Percentiles rank a stretch among this genome's conserved stretches.
These are phyloP conservation scores for Strigamia crassipes DNA, from an alignment of 2,888 invertebrate species.

Conservation along the genomic window DNA sequence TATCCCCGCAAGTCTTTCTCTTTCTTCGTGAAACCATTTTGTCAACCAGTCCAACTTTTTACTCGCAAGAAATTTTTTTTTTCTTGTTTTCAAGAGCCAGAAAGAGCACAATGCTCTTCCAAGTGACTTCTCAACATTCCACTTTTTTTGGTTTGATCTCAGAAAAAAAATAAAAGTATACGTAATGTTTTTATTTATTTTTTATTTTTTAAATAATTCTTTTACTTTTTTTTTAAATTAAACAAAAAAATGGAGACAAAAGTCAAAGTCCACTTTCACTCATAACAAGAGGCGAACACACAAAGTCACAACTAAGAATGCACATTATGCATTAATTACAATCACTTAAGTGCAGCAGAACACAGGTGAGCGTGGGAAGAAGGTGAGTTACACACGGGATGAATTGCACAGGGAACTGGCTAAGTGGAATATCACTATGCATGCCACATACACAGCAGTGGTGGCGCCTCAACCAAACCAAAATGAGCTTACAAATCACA, in stretches of 20 bases:
- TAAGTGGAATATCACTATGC: slow-evolving; percentile 37
- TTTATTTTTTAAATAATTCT: too few species aligned
- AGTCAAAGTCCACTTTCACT: slow-evolving; percentile 25
- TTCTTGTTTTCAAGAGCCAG: neutral
- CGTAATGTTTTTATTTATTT: neutral
- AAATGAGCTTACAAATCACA: slow-evolving; percentile 37
- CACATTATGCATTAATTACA: slow-evolving; percentile 37
- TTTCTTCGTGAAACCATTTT: slow-evolving; percentile 4
- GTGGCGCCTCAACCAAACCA: slow-evolving; percentile 37
- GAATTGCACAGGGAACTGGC: slow-evolving; percentile 34
- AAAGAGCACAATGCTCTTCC: slow-evolving; percentile 19
- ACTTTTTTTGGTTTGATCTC: neutral
- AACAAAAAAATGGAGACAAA: neutral
- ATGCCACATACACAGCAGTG: slow-evolving; percentile 37
- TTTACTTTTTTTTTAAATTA: neutral
- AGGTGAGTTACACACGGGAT: slow-evolving; percentile 37
- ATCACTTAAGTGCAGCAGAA: slow-evolving; percentile 33
- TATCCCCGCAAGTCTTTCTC: slow-evolving; percentile 23
- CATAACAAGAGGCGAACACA: slow-evolving; percentile 31
- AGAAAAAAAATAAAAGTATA: neutral
- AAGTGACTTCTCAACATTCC: slow-evolving; percentile 34
- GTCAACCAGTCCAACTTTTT: slow-evolving; percentile 27
- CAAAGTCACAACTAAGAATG: slow-evolving; percentile 34
- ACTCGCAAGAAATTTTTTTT: neutral
- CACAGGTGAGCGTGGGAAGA: slow-evolving; percentile 34